Conservation (phyloP, 2,113 vertebrate genomes). For the Hipposideros armiger region DNA sequence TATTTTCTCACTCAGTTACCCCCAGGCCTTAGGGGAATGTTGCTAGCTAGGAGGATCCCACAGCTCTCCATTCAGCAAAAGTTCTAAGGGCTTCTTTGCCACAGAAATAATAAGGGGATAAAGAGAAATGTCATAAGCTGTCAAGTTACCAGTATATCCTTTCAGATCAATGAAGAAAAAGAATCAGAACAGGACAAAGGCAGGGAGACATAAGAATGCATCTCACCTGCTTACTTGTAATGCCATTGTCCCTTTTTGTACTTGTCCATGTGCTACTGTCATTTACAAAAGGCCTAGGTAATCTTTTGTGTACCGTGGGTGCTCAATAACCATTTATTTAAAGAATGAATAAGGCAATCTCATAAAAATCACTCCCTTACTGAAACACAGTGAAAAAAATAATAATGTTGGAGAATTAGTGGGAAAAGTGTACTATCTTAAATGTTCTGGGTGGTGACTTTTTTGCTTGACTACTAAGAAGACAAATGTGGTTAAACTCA, state of each 20-base stretch:
- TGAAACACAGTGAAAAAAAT: neutral
- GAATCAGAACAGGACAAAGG: slow-evolving; percentile 7
- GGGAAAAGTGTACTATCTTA: slow-evolving; percentile 6
- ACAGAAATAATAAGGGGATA: slow-evolving; percentile 51
- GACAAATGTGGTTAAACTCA: neutral
- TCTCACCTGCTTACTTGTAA: neutral
- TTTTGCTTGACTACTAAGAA: slow-evolving; percentile 28
- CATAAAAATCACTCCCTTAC: slow-evolving; percentile 2
- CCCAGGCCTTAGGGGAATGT: neutral
- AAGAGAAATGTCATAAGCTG: neutral
- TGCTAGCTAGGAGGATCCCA: neutral
- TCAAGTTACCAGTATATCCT: slow-evolving; percentile 7
- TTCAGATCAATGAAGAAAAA: slow-evolving; percentile 59
- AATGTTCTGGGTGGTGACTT: neutral
- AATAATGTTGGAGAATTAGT: neutral
- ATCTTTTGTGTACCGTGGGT: slow-evolving; percentile 2
- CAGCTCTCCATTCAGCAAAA: neutral
- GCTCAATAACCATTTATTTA: slow-evolving; percentile 34
- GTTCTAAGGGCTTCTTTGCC: slow-evolving; percentile 32
- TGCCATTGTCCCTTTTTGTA: neutral
- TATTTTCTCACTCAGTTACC: slow-evolving; percentile 10
- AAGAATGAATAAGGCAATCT: neutral
- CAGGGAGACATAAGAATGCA: slow-evolving; percentile 21
- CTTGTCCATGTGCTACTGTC: neutral
- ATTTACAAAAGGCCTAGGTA: slow-evolving; percentile 7